Evolutionary conservation across 2,797 vertebrate genomes (phyloP), one percentile per base, ranked within the genome.

Genomic region (Gymnodraco acuticeps): DNA sequence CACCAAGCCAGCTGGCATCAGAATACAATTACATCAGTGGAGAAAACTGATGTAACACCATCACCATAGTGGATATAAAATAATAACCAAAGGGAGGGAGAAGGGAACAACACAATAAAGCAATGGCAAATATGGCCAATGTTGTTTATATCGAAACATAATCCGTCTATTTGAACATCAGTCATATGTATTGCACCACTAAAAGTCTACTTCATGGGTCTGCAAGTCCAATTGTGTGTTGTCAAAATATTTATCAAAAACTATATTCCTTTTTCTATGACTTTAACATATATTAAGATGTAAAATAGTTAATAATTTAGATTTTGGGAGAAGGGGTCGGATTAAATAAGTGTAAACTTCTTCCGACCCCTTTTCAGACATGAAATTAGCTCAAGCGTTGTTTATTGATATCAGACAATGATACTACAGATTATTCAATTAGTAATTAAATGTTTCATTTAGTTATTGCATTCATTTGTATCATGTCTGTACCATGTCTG

Each of bases 21-120:
- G 33, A 75, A 73, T 70, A 1, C 77, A 12, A 70, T 78, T 11
- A 81, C 38, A 70, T 80, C 73, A 73, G 1, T n/a, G 46, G n/a
- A 27, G 20, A 77, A 60, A 87, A 62, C 16, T 61, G 53, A 75
- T 64, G n/a, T 53, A 60, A 75, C 16, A 47, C 54, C 19, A 31
- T 45, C n/a, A 62, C 31, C 51, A 47, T 0, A 5, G 19, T 60
- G 23, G 20, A 20, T 81, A 75, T 74, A 43, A 75, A 76, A 62
- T 46, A 13, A 64, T 31, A 54, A 59, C 19, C 55, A 63, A 61
- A 15, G 17, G 55, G 54, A 55, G 42, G 64, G n/a, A 66, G 8
- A 52, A 14, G 13, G 45, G 14, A 41, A 63, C 12, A 45, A 3
- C 5, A 31, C 31, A 17, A 63, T 11, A 64, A 4, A 31, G 42